These are phyloP conservation scores for Zosterops borbonicus DNA, from an alignment of 2,113 vertebrate species.

Conservation along the genomic window DNA sequence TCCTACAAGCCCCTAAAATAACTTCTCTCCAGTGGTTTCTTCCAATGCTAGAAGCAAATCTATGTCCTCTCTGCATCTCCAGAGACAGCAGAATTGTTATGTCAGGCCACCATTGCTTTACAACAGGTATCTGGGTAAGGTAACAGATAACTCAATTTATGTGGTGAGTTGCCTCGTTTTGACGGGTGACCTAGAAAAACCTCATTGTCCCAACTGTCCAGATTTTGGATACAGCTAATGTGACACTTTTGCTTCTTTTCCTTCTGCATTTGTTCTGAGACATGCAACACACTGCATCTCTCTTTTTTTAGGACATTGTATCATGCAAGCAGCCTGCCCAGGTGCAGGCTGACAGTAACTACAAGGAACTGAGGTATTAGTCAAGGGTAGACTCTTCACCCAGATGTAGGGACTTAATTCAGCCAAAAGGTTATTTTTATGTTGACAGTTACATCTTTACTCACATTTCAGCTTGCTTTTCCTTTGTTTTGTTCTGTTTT, in stretches of 20 bases:
- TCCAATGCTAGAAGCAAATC: neutral
- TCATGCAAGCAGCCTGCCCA: neutral
- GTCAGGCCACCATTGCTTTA: neutral
- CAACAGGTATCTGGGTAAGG: neutral
- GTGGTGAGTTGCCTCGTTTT: neutral
- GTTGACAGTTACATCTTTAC: neutral
- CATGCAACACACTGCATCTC: neutral
- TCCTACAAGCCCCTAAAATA: neutral
- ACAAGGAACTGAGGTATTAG: neutral
- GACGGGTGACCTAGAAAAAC: neutral
- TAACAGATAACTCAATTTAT: neutral
- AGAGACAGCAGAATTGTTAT: neutral
- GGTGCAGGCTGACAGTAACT: neutral
- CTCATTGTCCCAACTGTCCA: rapidly evolving
- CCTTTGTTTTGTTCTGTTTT: neutral
- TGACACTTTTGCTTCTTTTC: neutral
- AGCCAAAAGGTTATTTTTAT: neutral
- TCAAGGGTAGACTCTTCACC: neutral
- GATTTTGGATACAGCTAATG: neutral
- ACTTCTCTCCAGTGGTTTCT: neutral
- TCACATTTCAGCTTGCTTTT: neutral
- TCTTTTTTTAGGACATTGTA: neutral
- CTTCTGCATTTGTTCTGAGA: neutral
- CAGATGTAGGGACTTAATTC: neutral
- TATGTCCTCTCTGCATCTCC: neutral